Conservation (phyloP, 2,797 vertebrate species). For the Micropoecilia bifurca region DNA sequence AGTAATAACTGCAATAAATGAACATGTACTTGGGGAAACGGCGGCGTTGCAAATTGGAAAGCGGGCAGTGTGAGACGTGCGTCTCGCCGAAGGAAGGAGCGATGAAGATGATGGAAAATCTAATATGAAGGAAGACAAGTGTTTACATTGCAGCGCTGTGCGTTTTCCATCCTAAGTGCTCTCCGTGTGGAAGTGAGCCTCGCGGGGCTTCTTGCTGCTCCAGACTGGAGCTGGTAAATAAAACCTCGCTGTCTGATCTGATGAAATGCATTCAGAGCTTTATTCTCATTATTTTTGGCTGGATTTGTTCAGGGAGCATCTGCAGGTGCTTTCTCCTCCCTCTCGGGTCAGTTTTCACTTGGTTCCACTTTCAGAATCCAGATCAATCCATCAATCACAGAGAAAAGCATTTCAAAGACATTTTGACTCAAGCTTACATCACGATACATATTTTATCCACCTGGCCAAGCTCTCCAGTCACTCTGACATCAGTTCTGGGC, state of each 20-base stretch:
- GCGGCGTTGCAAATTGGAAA: conserved; percentile 75
- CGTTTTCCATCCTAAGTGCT: conserved; percentile 66
- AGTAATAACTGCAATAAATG: conserved; percentile 82
- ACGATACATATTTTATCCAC: conserved; percentile 65
- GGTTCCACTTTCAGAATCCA: conserved; percentile 52
- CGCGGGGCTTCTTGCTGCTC: conserved; percentile 43
- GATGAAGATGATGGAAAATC: conserved; percentile 73
- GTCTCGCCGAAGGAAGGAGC: conserved; percentile 52
- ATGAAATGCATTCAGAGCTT: conserved; percentile 34
- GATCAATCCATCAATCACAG: conserved; percentile 65
- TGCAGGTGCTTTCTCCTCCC: conserved; percentile 6
- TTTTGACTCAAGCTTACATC: conserved; percentile 47
- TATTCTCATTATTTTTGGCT: conserved; percentile 35
- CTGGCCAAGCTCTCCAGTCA: conserved; percentile 58
- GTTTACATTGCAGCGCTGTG: conserved; percentile 68
- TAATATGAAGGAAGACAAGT: conserved; percentile 74
- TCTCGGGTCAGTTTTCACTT: conserved; percentile 28
- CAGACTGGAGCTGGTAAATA: conserved; percentile 18
- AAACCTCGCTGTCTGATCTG: conserved; percentile 9
- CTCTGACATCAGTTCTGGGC: conserved; percentile 60
- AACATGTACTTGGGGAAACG: conserved; percentile 66
- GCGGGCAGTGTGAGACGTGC: conserved; percentile 70
- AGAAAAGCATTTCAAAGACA: conserved; percentile 44
- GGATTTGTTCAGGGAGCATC: conserved; percentile 27
- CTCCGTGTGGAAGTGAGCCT: conserved; percentile 47